These are phyloP conservation scores for Drosophila robusta DNA, from an alignment of 2,888 invertebrate genomes.

Conservation along the genomic window DNA sequence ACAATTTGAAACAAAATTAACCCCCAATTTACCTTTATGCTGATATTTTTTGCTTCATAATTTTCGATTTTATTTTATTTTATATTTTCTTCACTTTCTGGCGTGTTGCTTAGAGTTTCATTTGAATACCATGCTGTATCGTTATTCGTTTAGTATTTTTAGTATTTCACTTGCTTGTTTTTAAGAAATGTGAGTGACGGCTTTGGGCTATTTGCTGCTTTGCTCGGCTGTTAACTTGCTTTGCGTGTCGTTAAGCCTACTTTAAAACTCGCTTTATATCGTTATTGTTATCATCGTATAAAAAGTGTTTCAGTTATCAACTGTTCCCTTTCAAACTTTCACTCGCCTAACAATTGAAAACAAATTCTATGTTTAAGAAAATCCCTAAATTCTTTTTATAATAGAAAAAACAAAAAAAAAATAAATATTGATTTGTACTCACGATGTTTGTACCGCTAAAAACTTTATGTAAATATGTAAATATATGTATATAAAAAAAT, in stretches of 20 bases:
- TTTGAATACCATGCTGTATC: conserved; percentile 20
- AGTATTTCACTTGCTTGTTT: conserved; percentile 11
- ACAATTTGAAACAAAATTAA: conserved; percentile 33
- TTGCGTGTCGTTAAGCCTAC: conserved; percentile 33
- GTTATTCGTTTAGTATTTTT: conserved; percentile 11
- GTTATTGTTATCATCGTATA: conserved; percentile 58
- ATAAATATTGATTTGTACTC: conserved; percentile 72
- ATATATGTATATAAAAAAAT: conserved; percentile 73
- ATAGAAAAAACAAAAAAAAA: conserved; percentile 44
- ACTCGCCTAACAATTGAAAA: conserved; percentile 65
- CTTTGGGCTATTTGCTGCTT: conserved; percentile 56
- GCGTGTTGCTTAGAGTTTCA: conserved; percentile 45
- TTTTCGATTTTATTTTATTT: conserved; percentile 6
- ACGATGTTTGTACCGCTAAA: conserved; percentile 75
- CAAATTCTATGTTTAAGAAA: conserved; percentile 40
- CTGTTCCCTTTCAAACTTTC: conserved; percentile 21
- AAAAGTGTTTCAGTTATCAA: conserved; percentile 38
- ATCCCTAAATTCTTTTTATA: conserved; percentile 44
- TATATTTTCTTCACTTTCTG: conserved; percentile 26
- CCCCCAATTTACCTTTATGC: conserved; percentile 50
- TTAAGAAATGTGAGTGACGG: conserved; percentile 26
- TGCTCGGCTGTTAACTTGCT: conserved; percentile 40
- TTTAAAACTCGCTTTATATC: conserved; percentile 61
- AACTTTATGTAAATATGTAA: conserved; percentile 58
- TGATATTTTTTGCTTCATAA: conserved; percentile 23